Evolutionary conservation across 1,140 invertebrate species (phyloP).

Genomic region (Sitobion miscanthi): DNA sequence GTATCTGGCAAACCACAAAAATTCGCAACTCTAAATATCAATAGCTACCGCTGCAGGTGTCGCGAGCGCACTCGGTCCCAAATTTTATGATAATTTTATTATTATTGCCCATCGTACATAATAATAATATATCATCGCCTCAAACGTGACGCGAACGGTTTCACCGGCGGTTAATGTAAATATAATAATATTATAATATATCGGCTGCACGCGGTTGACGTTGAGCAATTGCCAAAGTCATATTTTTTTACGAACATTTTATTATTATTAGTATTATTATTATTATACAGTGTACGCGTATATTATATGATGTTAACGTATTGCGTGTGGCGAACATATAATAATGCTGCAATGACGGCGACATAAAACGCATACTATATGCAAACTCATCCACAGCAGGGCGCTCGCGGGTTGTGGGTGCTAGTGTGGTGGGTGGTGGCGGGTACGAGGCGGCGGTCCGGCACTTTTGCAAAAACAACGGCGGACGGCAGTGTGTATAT

Average conservation of each 20-base stretch:
- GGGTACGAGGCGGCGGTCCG: background rate
- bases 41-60: background rate
- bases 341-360: background rate
- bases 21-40: no score
- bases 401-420: background rate
- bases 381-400: constrained; percentile 40
- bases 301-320: no score
- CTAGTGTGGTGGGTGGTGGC: no score
- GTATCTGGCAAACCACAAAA: no score
- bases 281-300: no score
- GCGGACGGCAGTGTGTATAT: background rate
- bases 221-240: constrained; percentile 28
- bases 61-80: background rate
- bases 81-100: background rate
- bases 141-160: background rate
- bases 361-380: background rate
- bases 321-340: background rate
- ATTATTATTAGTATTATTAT: background rate
- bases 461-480: constrained; percentile 49
- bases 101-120: background rate
- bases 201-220: background rate
- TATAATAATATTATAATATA: background rate
- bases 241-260: background rate
- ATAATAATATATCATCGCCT: background rate
- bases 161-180: background rate